Evolutionary conservation across 2,797 vertebrate genomes (phyloP).

Genomic region (Sebastes cheni): DNA sequence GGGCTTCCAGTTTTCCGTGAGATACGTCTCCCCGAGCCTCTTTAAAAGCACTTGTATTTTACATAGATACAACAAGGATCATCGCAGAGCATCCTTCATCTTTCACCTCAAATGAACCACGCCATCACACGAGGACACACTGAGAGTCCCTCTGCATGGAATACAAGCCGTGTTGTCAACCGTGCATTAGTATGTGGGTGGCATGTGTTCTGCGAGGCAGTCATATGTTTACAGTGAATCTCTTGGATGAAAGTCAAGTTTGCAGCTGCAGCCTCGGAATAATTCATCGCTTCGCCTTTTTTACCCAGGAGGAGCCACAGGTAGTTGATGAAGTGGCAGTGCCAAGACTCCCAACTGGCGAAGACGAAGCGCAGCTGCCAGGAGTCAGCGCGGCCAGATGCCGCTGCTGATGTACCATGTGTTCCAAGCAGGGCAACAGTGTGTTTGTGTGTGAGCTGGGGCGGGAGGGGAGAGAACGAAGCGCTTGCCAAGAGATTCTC

Average conservation of each 20-base stretch:
- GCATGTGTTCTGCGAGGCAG: constrained; percentile 64
- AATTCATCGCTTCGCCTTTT: constrained; percentile 81
- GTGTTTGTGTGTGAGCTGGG: constrained; percentile 78
- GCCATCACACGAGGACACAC: constrained; percentile 18
- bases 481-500: constrained; percentile 86
- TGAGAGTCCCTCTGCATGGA: constrained; percentile 9
- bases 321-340: constrained; percentile 90
- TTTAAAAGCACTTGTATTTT: neutral
- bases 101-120: constrained; percentile 47
- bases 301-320: constrained; percentile 87
- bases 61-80: neutral
- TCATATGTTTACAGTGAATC: constrained; percentile 77
- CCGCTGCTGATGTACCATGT: constrained; percentile 87
- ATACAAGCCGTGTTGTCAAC: constrained; percentile 39
- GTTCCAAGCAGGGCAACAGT: constrained; percentile 88
- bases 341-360: constrained; percentile 90
- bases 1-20: neutral
- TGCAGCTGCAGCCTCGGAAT: constrained; percentile 84
- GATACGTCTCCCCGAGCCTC: neutral
- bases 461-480: constrained; percentile 77
- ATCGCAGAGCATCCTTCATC: constrained; percentile 2
- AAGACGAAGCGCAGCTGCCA: constrained; percentile 88
- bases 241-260: constrained; percentile 86
- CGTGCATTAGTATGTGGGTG: constrained; percentile 70
- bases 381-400: constrained; percentile 89